A percentile compares a stretch with the other conserved stretches of the same genome.
Evolutionary conservation across 1,140 invertebrate genomes (phyloP).

Genomic region (Goniozus legneri): DNA sequence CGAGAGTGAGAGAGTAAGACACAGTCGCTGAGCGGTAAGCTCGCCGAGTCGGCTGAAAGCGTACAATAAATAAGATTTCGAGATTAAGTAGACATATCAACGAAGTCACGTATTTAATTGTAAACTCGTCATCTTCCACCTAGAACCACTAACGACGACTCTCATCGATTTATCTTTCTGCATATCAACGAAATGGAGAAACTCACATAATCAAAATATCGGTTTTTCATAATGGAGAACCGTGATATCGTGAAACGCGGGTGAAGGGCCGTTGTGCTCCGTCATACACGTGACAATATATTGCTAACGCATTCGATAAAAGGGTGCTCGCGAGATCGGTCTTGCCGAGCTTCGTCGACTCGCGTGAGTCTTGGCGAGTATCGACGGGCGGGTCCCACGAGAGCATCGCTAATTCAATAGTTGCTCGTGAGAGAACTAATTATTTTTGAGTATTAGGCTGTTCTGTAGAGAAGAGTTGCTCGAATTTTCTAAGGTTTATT

Average conservation of each 20-base stretch:
- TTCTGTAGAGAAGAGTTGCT: neutral
- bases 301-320: too few species aligned
- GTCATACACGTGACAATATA: too few species aligned
- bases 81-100: slow-evolving; percentile 40
- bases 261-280: too few species aligned
- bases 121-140: slow-evolving; percentile 18
- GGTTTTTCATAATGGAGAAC: neutral
- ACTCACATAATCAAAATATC: neutral
- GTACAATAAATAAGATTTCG: slow-evolving; percentile 34
- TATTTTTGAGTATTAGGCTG: neutral
- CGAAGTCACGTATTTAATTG: slow-evolving; percentile 30
- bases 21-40: neutral
- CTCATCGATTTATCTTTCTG: neutral
- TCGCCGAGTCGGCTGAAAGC: slow-evolving; percentile 4
- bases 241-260: neutral
- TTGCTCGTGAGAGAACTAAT: neutral
- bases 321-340: too few species aligned
- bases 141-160: neutral
- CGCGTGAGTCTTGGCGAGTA: too few species aligned
- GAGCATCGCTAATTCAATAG: neutral
- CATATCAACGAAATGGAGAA: neutral
- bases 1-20: neutral
- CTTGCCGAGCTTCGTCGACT: too few species aligned
- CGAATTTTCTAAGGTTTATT: neutral
- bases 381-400: too few species aligned